phyloP scores from a whole-genome alignment of 2,113 vertebrate species.

The Carassius gibelio region DNA sequence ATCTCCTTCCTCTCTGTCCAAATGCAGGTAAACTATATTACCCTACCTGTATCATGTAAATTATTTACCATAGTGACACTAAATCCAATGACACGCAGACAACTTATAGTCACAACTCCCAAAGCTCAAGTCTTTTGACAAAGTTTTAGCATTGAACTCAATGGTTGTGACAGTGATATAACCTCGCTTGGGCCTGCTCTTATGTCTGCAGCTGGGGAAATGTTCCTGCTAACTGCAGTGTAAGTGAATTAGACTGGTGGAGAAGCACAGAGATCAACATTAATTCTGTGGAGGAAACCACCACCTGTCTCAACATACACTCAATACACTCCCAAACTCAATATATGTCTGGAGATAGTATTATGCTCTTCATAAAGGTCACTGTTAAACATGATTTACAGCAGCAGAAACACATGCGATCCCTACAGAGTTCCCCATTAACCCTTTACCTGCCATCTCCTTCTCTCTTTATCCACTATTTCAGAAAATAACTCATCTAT shows the following conservation, averaged over 20 bases:
- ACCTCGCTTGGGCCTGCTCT: background rate
- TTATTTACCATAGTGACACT: background rate
- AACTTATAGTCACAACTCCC: background rate
- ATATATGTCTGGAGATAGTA: constrained; percentile 8
- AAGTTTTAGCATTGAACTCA: background rate
- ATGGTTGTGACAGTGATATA: background rate
- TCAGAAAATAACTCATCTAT: background rate
- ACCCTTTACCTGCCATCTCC: background rate
- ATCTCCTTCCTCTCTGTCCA: background rate
- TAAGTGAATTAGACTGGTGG: constrained; percentile 13
- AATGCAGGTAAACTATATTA: background rate
- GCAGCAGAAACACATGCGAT: constrained; percentile 8
- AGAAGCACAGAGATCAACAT: background rate
- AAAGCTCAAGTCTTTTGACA: background rate
- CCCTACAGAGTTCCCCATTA: background rate
- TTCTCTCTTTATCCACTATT: background rate
- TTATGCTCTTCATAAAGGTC: constrained; percentile 16
- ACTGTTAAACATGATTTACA: background rate
- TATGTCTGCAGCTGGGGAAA: background rate
- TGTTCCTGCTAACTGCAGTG: background rate
- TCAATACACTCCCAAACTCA: background rate
- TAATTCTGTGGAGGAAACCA: background rate
- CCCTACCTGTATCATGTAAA: background rate
- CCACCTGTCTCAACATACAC: constrained; percentile 10
- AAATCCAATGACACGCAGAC: background rate